These are phyloP conservation scores for Spilosoma lubricipeda DNA, from an alignment of 2,888 invertebrate species.

Conservation along the genomic window DNA sequence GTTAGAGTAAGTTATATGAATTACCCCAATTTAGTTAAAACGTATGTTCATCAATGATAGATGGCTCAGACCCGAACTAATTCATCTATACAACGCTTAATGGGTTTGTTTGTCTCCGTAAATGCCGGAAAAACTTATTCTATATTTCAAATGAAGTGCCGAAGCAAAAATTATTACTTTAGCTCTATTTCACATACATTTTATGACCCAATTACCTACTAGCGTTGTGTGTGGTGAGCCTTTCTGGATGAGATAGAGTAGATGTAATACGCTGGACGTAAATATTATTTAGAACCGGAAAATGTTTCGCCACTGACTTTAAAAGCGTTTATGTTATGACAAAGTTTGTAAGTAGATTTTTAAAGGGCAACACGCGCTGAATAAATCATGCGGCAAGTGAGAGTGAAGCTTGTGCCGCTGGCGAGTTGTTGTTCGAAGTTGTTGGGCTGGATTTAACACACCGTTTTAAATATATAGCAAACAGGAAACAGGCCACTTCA, in stretches of 20 bases:
- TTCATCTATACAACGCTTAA: background rate
- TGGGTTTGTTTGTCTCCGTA: slow-evolving; percentile 2
- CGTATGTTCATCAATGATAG: background rate
- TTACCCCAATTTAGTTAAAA: background rate
- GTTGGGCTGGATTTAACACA: background rate
- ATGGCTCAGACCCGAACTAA: background rate
- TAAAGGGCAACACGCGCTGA: slow-evolving; percentile 12
- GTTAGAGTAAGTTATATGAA: background rate
- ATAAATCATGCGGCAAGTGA: slow-evolving; percentile 12
- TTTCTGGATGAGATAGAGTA: background rate
- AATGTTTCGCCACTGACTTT: slow-evolving; percentile 14
- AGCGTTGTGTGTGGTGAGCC: background rate
- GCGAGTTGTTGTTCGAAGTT: background rate
- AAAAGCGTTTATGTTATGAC: slow-evolving; percentile 15
- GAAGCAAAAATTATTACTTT: background rate
- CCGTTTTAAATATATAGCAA: background rate
- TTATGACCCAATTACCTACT: slow-evolving; percentile 2
- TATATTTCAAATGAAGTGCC: background rate
- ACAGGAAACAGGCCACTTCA: background rate
- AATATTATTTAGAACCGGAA: slow-evolving; percentile 2
- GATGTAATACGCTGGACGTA: background rate
- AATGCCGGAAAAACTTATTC: background rate
- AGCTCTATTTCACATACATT: background rate
- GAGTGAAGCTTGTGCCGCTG: slow-evolving; percentile 2
- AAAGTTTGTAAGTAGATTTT: slow-evolving; percentile 19